phyloP scores from a whole-genome alignment of 2,797 vertebrate genomes.

The Chelmon rostratus region DNA sequence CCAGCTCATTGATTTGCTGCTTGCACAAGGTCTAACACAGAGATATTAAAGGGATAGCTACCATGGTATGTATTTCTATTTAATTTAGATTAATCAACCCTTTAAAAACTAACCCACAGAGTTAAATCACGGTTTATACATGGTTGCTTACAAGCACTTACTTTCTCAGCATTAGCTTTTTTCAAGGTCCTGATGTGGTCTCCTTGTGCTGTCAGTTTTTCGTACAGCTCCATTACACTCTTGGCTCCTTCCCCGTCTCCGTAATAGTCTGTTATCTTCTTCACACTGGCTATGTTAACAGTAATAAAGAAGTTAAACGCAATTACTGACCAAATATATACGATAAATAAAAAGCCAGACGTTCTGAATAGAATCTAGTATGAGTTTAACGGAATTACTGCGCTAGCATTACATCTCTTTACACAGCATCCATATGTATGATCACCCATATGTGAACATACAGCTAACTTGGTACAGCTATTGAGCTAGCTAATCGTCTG shows the following conservation, averaged over 20 bases:
- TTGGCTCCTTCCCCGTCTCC: conserved; percentile 70
- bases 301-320: neutral
- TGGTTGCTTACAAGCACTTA: conserved; percentile 61
- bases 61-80: neutral
- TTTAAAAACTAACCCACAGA: neutral
- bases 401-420: neutral
- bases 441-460: conserved; percentile 64
- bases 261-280: conserved; percentile 87
- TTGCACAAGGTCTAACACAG: neutral
- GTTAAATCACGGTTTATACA: neutral
- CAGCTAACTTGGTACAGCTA: conserved; percentile 34
- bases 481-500: neutral
- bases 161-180: conserved; percentile 90
- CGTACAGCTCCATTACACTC: conserved; percentile 88
- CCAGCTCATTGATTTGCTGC: neutral
- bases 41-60: neutral
- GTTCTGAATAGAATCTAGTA: neutral
- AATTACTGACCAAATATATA: neutral
- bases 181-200: conserved; percentile 90
- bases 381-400: neutral
- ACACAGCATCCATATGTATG: no score
- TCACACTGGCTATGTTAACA: conserved; percentile 24
- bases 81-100: fast-evolving
- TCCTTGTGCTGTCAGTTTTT: conserved; percentile 88
- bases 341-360: neutral